A percentile compares a stretch with the other conserved stretches of the same genome.
These are phyloP conservation scores for Scelioninae gen. 1 DNA, from an alignment of 2,888 invertebrate species.

Conservation along the genomic window DNA sequence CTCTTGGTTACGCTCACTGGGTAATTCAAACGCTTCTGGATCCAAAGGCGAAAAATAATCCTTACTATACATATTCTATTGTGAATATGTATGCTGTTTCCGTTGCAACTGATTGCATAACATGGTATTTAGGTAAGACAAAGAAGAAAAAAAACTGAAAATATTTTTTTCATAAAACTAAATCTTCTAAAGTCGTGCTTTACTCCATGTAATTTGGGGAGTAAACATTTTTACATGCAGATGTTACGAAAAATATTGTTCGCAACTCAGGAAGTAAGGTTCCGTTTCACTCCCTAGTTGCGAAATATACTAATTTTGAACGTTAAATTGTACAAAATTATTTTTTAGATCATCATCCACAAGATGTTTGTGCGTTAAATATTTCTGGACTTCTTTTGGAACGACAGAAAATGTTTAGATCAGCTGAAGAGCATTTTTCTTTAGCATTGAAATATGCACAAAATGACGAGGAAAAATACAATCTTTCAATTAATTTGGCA, in stretches of 20 bases:
- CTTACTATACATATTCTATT: constrained; percentile 89
- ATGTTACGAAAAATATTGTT: too few relatives aligned
- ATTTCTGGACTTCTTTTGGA: constrained; percentile 90
- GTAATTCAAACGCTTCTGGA: constrained; percentile 89
- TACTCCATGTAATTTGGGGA: too few relatives aligned
- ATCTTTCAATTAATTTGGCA: constrained; percentile 89
- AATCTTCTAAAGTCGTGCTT: too few relatives aligned
- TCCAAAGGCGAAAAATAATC: constrained; percentile 85
- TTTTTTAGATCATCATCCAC: constrained; percentile 86
- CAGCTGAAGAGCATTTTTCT: constrained; percentile 88
- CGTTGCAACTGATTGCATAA: constrained; percentile 91
- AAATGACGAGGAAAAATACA: constrained; percentile 85
- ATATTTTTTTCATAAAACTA: not conserved
- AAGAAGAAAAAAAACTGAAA: not conserved
- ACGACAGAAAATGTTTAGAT: constrained; percentile 86
- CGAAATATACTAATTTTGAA: too few relatives aligned
- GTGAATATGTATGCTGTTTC: constrained; percentile 92
- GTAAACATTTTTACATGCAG: too few relatives aligned
- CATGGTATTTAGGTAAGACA: constrained; percentile 89
- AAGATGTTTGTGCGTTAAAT: constrained; percentile 89
- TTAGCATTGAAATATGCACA: constrained; percentile 86
- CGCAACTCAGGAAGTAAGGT: too few relatives aligned
- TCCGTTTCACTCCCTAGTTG: too few relatives aligned
- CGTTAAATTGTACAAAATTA: not conserved
- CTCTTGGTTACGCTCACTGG: constrained; percentile 94